These are phyloP conservation scores for Lophotis ruficrista DNA, from an alignment of 2,113 vertebrate species.

Conservation along the genomic window DNA sequence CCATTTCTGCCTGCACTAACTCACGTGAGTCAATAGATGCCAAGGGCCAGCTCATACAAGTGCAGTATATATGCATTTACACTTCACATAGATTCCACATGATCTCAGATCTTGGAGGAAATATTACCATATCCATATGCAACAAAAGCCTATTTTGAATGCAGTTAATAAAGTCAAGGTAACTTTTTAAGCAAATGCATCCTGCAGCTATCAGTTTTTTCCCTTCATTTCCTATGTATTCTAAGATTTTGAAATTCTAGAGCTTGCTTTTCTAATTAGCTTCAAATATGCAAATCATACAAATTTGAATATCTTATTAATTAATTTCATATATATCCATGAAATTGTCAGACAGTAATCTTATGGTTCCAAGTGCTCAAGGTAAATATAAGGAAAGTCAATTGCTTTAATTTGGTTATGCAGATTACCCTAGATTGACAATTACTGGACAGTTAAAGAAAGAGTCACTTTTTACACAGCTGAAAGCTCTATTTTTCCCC, in stretches of 20 bases:
- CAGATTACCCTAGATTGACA: neutral
- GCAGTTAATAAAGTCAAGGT: conserved; percentile 16
- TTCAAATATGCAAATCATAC: conserved; percentile 17
- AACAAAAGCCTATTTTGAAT: neutral
- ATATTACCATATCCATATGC: neutral
- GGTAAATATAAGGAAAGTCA: conserved; percentile 39
- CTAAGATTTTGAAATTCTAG: conserved; percentile 36
- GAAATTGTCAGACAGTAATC: conserved; percentile 29
- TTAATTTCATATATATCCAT: conserved; percentile 15
- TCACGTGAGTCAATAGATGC: neutral
- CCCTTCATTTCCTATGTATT: conserved; percentile 18
- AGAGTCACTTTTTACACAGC: neutral
- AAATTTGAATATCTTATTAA: conserved; percentile 35
- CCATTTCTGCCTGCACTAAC: neutral
- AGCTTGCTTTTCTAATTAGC: conserved; percentile 28
- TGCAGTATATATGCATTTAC: neutral
- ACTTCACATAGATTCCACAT: neutral
- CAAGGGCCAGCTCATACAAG: neutral
- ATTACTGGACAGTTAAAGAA: conserved; percentile 1
- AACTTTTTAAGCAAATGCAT: conserved; percentile 3
- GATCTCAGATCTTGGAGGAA: neutral
- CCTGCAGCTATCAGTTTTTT: neutral
- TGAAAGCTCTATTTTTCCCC: neutral
- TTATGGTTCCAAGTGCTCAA: conserved; percentile 22
- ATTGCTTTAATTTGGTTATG: conserved; percentile 21